phyloP scores from a whole-genome alignment of 2,113 vertebrate species.

The Cyanoramphus novaezelandiae region DNA sequence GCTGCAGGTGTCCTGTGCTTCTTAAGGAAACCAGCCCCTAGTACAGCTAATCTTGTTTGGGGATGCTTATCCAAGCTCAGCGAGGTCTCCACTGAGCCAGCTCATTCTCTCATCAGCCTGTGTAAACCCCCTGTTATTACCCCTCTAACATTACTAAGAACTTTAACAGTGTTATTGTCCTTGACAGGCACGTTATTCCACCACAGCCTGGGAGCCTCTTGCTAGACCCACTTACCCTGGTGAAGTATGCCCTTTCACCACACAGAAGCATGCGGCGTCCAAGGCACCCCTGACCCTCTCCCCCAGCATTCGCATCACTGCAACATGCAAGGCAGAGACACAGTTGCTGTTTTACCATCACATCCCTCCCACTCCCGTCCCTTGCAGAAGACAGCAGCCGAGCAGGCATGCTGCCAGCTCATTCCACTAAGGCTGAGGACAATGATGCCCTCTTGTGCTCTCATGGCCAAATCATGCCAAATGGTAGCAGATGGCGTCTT shows the following conservation, averaged over 20 bases:
- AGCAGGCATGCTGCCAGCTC: constrained; percentile 25
- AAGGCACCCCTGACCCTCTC: neutral
- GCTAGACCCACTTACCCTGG: fast-evolving
- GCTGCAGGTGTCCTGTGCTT: neutral
- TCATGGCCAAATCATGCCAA: constrained; percentile 8
- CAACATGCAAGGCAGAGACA: neutral
- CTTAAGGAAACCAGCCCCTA: neutral
- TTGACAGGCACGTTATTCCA: neutral
- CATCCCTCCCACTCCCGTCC: neutral
- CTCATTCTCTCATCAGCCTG: neutral
- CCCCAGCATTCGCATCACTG: neutral
- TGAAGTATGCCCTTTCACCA: fast-evolving
- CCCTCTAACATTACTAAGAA: neutral
- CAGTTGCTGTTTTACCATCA: neutral
- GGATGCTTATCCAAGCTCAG: neutral
- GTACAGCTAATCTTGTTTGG: neutral
- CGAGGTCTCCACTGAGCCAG: neutral
- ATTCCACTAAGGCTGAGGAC: constrained; percentile 51
- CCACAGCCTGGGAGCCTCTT: neutral
- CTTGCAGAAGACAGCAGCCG: constrained; percentile 15
- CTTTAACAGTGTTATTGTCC: neutral
- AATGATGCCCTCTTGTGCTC: constrained; percentile 74
- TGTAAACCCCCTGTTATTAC: neutral
- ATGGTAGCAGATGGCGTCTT: constrained; percentile 65
- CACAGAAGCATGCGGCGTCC: fast-evolving